phyloP scores from a whole-genome alignment of 1,140 invertebrate genomes.

The Saccostrea echinata region DNA sequence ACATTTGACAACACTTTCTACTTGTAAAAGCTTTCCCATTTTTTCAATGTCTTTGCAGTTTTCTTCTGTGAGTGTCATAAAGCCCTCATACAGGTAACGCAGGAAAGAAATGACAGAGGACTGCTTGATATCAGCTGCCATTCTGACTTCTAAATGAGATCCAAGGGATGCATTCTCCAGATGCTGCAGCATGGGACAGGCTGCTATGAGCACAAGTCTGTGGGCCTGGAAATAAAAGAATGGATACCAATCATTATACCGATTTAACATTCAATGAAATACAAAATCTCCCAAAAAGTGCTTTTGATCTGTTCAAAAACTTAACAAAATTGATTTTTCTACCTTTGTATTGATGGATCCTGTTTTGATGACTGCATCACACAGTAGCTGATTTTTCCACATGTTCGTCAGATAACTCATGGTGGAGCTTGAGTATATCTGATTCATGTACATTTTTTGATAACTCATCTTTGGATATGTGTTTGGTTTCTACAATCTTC shows the following conservation, averaged over 20 bases:
- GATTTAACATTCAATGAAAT: background rate
- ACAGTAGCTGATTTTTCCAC: slow-evolving; percentile 53
- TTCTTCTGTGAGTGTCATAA: slow-evolving; percentile 52
- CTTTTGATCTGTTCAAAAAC: background rate
- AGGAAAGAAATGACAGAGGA: slow-evolving; percentile 47
- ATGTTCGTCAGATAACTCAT: slow-evolving; percentile 46
- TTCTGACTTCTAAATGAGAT: slow-evolving; percentile 53
- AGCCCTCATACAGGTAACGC: slow-evolving; percentile 50
- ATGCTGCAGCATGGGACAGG: slow-evolving; percentile 50
- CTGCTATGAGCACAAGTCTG: slow-evolving; percentile 48
- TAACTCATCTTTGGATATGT: slow-evolving; percentile 49
- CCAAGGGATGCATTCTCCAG: slow-evolving; percentile 50
- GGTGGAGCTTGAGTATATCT: slow-evolving; percentile 46
- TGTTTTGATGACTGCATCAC: slow-evolving; percentile 51
- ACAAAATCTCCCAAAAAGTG: background rate
- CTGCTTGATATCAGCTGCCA: slow-evolving; percentile 51
- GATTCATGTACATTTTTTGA: slow-evolving; percentile 51
- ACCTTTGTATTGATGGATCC: slow-evolving; percentile 45
- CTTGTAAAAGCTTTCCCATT: slow-evolving; percentile 51
- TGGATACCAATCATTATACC: background rate
- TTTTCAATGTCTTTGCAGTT: slow-evolving; percentile 50
- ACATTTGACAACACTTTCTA: slow-evolving; percentile 54
- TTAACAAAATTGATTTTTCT: background rate
- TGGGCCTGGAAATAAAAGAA: slow-evolving; percentile 42
- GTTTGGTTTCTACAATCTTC: background rate